phyloP scores from a whole-genome alignment of 1,140 invertebrate species.

The Brachionus calyciflorus region DNA sequence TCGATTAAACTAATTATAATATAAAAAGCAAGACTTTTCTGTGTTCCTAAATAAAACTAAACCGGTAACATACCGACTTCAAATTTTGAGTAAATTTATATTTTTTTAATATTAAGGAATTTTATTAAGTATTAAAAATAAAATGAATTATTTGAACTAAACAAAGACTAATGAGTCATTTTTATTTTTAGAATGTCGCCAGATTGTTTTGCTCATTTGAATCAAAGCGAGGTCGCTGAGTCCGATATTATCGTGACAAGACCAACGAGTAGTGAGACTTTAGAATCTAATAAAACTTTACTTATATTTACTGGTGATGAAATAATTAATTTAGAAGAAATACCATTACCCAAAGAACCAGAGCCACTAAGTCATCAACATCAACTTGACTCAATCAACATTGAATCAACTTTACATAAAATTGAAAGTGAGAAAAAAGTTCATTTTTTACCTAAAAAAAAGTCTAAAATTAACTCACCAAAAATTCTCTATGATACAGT shows the following conservation, averaged over 20 bases:
- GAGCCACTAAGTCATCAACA: not conserved
- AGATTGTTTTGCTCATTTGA: not conserved
- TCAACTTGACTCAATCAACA: conserved; percentile 18
- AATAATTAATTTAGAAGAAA: conserved; percentile 42
- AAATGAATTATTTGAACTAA: no score
- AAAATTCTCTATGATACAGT: conserved; percentile 34
- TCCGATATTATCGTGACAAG: not conserved
- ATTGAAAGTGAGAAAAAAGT: conserved; percentile 11
- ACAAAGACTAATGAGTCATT: not conserved
- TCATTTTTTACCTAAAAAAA: not conserved
- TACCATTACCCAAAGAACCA: conserved; percentile 9
- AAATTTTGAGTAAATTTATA: no score
- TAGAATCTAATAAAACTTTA: not conserved
- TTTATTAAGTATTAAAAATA: no score
- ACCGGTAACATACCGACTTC: no score
- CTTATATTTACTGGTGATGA: conserved; percentile 33
- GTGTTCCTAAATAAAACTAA: no score
- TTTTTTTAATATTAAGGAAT: no score
- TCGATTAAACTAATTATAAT: no score
- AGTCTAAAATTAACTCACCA: conserved; percentile 6
- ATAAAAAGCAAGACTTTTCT: no score
- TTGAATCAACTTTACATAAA: not conserved
- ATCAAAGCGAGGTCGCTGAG: conserved; percentile 11
- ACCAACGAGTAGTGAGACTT: conserved; percentile 15
- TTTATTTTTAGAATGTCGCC: conserved; percentile 3